A percentile compares a stretch with the other conserved stretches of the same genome.
Conservation (phyloP, 2,113 vertebrate genomes). For the Pogonocichla stellata region DNA sequence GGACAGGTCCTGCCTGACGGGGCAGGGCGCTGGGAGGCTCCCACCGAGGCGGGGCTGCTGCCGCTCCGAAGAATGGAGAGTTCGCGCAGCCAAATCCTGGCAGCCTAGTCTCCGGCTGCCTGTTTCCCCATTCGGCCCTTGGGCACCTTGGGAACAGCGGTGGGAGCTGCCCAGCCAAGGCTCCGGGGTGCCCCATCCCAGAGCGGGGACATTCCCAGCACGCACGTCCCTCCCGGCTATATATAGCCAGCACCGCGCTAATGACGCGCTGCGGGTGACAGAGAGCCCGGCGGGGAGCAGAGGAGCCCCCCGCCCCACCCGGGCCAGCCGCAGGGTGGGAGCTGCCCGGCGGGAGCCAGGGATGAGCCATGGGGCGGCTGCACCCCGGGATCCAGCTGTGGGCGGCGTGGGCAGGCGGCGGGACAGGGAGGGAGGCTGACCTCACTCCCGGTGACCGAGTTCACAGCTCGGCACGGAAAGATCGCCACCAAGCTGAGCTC, state of each 20-base stretch:
- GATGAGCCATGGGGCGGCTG: not conserved
- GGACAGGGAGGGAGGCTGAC: conserved; percentile 12
- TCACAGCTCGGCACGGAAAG: not conserved
- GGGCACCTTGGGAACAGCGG: not conserved
- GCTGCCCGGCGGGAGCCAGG: not conserved
- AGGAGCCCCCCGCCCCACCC: not conserved
- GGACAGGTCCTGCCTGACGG: conserved; percentile 14
- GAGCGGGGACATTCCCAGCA: not conserved
- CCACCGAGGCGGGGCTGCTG: fast-evolving
- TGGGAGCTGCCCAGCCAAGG: not conserved
- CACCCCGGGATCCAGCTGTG: not conserved
- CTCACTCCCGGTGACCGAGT: conserved; percentile 3
- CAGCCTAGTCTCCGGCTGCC: not conserved
- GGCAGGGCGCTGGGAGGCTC: not conserved
- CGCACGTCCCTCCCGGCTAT: not conserved
- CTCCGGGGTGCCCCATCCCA: fast-evolving
- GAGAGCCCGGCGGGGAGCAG: not conserved
- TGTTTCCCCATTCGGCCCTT: not conserved
- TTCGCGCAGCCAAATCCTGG: fast-evolving
- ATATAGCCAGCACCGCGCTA: not conserved
- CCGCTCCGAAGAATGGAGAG: no score
- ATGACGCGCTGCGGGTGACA: not conserved
- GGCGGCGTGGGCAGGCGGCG: not conserved
- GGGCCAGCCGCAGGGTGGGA: not conserved
- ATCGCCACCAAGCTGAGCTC: not conserved